A percentile compares a stretch with the other conserved stretches of the same genome.
phyloP scores from a whole-genome alignment of 2,888 invertebrate genomes.

The Archips crataeganus region DNA sequence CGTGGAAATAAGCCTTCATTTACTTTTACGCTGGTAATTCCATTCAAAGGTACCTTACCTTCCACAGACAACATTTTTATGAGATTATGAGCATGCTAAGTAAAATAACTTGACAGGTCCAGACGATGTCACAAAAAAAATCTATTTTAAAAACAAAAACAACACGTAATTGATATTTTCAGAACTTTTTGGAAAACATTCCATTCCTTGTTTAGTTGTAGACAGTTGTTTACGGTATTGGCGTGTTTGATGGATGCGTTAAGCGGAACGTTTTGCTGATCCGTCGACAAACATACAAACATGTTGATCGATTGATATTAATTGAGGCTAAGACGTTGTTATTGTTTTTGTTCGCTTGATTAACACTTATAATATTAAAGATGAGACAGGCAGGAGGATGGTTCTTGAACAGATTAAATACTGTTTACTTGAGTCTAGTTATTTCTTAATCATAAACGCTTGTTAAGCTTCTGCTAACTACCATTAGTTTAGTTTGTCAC shows the following conservation, averaged over 20 bases:
- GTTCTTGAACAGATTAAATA: no score
- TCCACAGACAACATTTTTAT: background rate
- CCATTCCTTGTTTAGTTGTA: constrained; percentile 29
- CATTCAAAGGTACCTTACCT: no score
- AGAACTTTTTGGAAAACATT: constrained; percentile 18
- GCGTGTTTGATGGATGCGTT: constrained; percentile 35
- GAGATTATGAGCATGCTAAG: background rate
- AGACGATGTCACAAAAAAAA: background rate
- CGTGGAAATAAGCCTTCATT: background rate
- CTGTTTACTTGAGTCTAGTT: no score
- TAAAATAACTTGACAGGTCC: background rate
- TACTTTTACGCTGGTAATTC: constrained; percentile 3
- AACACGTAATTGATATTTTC: background rate
- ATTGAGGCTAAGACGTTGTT: constrained; percentile 33
- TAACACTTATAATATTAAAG: background rate
- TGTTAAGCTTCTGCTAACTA: no score
- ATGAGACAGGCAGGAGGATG: background rate
- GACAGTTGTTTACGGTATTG: constrained; percentile 33
- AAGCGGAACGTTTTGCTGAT: constrained; percentile 19
- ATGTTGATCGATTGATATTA: constrained; percentile 43
- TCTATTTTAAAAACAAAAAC: background rate
- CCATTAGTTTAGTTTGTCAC: no score
- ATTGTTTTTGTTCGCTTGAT: constrained; percentile 6
- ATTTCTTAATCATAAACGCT: no score
- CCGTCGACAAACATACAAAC: constrained; percentile 34